Evolutionary conservation across 2,888 invertebrate species (phyloP).

Genomic region (Erebia aethiops): DNA sequence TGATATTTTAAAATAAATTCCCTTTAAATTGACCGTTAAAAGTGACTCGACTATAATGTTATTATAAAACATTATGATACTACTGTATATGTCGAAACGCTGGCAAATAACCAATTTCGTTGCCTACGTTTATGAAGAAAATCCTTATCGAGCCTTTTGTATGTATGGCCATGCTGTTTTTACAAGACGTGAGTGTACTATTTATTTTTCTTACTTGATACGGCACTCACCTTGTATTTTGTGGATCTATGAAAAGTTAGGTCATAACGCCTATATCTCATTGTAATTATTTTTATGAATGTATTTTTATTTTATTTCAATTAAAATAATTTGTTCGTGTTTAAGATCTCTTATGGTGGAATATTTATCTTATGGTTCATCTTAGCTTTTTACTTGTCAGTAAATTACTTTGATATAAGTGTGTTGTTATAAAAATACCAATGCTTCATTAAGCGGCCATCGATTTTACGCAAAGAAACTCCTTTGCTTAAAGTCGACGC

Average conservation of each 20-base stretch:
- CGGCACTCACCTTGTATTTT: background rate
- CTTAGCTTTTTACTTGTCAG: no score
- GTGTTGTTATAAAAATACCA: background rate
- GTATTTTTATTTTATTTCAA: background rate
- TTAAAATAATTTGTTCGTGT: no score
- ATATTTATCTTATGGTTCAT: no score
- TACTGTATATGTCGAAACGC: slow-evolving; percentile 7
- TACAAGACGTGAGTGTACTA: background rate
- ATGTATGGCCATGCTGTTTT: background rate
- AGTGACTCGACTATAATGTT: slow-evolving; percentile 3
- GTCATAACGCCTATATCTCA: background rate
- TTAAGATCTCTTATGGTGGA: no score
- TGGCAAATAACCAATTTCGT: slow-evolving; percentile 11
- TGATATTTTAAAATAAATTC: background rate
- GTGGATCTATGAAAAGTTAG: background rate
- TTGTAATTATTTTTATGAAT: background rate
- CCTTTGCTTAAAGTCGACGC: background rate
- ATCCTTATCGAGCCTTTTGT: slow-evolving; percentile 7
- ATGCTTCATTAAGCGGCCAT: background rate
- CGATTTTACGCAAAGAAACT: background rate
- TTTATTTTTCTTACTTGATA: slow-evolving; percentile 4
- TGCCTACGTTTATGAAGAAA: background rate
- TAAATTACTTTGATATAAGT: no score
- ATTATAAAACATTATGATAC: background rate
- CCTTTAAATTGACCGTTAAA: slow-evolving; percentile 21